Conservation (phyloP, 1,140 invertebrate genomes). For the Microvelia longipes region DNA sequence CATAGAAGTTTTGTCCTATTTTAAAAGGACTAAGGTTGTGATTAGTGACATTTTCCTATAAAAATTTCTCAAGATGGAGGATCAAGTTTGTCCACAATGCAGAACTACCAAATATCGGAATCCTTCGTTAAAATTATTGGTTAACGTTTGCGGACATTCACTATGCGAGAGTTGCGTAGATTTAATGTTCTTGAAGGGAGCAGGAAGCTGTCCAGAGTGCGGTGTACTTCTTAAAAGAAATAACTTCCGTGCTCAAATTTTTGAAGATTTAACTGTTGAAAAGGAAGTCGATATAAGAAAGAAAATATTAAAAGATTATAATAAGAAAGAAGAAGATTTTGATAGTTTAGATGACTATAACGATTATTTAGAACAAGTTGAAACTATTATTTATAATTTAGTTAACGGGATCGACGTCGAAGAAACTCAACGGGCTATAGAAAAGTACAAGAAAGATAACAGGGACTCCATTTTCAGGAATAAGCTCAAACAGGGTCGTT, state of each 20-base stretch:
- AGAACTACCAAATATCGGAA: slow-evolving; percentile 98
- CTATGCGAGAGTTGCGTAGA: slow-evolving; percentile 96
- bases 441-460: slow-evolving; percentile 88
- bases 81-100: slow-evolving; percentile 87
- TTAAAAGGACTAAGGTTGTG: no score
- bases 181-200: slow-evolving; percentile 82
- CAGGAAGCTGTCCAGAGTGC: slow-evolving; percentile 84
- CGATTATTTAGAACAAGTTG: slow-evolving; percentile 84
- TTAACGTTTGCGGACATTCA: slow-evolving; percentile 94
- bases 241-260: slow-evolving; percentile 87
- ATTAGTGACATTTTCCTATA: no score
- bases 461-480: slow-evolving; percentile 80
- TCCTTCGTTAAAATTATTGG: slow-evolving; percentile 90
- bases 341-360: slow-evolving; percentile 64
- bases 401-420: slow-evolving; percentile 79
- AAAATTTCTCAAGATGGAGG: slow-evolving; percentile 70
- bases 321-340: slow-evolving; percentile 86
- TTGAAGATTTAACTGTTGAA: slow-evolving; percentile 90
- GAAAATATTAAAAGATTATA: slow-evolving; percentile 74
- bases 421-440: slow-evolving; percentile 73
- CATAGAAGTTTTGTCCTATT: no score
- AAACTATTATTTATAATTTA: slow-evolving; percentile 82
- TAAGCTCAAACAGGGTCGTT: slow-evolving; percentile 40
- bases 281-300: slow-evolving; percentile 94
- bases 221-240: slow-evolving; percentile 65